Base-by-base conservation (phyloP, 2,113 vertebrate genomes). In the Microcebus jonahi region DNA sequence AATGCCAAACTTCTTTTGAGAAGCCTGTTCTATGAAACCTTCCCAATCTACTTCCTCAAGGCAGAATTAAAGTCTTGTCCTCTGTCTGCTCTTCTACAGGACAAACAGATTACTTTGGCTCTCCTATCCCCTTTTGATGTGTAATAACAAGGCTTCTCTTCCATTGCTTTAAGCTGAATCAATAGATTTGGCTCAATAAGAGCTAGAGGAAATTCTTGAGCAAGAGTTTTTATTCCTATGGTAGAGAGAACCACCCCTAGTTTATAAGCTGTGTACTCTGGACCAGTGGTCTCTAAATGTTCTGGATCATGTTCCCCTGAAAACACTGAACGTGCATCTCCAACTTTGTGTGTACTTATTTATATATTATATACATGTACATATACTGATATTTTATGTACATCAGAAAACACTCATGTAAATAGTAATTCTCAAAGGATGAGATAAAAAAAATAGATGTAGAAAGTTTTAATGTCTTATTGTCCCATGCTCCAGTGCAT, bases 161-260 rank as follows among this genome's bases (percentile, higher is more conserved):
- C 55, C n/a, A 84, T 90, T 67, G 29, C n/a, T 86, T 88, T 93
- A 45, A 80, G 36, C 31, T 55, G 14, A 42, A 73, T 77, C 59
- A n/a, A 27, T 57, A 65, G 29, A 63, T 90, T 71, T 88, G 23
- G 36, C 31, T 71, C 48, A 76, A 59, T 31, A 82, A 82, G 63
- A 95, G 55, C 39, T 27, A 91, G 39, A 96, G 20, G 14, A 77
- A 94, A 82, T 88, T 92, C 71, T 39, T 45, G 27, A 59, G 20
- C 70, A 71, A 90, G 59, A 42, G 25, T 34, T 77, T 55, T 50
- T 63, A 42, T 92, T 90, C n/a, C 57, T 20, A 18, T 50, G 42
- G 65, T 27, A 34, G 20, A 67, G n/a, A 77, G 53, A 94, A 57
- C 20, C 20, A 80, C 3, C 27, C 31, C 57, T 17, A 68, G 8